A percentile compares a stretch with the other conserved stretches of the same genome.
Conservation (phyloP, 2,888 invertebrate genomes). For the Marasmarcha lunaedactyla region DNA sequence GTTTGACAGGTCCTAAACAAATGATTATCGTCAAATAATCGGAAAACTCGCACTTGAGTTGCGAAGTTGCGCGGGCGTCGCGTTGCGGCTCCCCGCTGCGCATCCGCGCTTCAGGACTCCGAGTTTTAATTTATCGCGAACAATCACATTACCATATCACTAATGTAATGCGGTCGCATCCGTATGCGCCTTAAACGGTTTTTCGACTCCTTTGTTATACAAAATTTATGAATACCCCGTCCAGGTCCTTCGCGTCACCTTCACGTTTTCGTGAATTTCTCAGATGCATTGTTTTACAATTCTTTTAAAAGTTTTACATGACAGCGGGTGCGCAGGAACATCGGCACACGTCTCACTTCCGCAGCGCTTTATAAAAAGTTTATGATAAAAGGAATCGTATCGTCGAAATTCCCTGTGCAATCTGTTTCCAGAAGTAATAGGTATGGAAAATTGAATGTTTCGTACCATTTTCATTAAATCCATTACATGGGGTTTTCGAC, state of each 20-base stretch:
- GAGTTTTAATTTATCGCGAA: constrained; percentile 61
- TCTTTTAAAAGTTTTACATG: constrained; percentile 35
- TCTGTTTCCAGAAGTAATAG: too few relatives aligned
- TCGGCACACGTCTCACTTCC: constrained; percentile 18
- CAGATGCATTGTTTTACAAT: constrained; percentile 44
- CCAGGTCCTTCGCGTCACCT: constrained; percentile 39
- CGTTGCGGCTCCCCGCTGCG: constrained; percentile 45
- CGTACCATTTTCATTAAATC: too few relatives aligned
- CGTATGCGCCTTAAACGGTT: constrained; percentile 61
- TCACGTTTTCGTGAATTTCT: constrained; percentile 31
- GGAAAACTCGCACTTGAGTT: constrained; percentile 41
- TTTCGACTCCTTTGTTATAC: constrained; percentile 59
- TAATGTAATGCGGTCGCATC: constrained; percentile 60
- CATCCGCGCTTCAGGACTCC: constrained; percentile 32
- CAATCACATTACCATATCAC: constrained; percentile 69
- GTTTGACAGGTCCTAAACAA: constrained; percentile 20
- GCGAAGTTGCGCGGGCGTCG: constrained; percentile 40
- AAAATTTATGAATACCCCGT: constrained; percentile 55
- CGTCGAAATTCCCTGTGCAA: too few relatives aligned
- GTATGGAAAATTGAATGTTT: too few relatives aligned
- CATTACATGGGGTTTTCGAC: too few relatives aligned
- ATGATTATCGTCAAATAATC: constrained; percentile 40
- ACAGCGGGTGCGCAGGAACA: constrained; percentile 25
- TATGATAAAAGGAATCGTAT: too few relatives aligned
- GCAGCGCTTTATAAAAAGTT: constrained; percentile 12